A percentile compares a stretch with the other conserved stretches of the same genome.
Conservation (phyloP, 2,888 invertebrate genomes). For the Nymphalis c-album region DNA sequence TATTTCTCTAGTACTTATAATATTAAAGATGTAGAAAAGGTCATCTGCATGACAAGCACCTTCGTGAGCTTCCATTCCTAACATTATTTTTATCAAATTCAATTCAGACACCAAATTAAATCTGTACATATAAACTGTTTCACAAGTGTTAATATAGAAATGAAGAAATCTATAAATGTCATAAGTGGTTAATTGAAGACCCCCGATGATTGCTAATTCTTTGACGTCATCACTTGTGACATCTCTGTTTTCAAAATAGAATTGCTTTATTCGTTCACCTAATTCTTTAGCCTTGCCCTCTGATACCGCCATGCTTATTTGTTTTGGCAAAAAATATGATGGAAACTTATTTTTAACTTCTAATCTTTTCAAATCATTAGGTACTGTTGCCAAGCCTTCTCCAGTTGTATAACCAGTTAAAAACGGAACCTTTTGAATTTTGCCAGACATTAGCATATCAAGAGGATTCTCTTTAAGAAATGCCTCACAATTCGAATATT, state of each 20-base stretch:
- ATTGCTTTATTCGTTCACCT: constrained; percentile 44
- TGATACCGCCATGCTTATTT: constrained; percentile 43
- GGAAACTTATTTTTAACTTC: constrained; percentile 45
- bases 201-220: constrained; percentile 32
- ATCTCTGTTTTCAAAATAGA: constrained; percentile 40
- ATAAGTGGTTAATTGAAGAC: constrained; percentile 43
- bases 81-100: constrained; percentile 43
- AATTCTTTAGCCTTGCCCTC: constrained; percentile 39
- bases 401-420: constrained; percentile 50
- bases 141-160: constrained; percentile 36
- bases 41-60: constrained; percentile 71
- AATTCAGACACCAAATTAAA: constrained; percentile 47
- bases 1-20: constrained; percentile 48
- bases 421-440: constrained; percentile 46
- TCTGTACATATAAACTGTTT: constrained; percentile 44
- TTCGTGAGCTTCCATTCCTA: constrained; percentile 33
- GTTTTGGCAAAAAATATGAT: constrained; percentile 45
- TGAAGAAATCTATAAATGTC: constrained; percentile 43
- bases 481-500: constrained; percentile 43
- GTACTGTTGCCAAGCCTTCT: constrained; percentile 47
- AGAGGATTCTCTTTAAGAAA: constrained; percentile 48
- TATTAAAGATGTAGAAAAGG: constrained; percentile 61
- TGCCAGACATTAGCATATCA: constrained; percentile 44
- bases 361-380: constrained; percentile 40
- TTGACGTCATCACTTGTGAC: constrained; percentile 38